Conservation (phyloP, 1,140 invertebrate genomes). For the Olivierus martensii region DNA sequence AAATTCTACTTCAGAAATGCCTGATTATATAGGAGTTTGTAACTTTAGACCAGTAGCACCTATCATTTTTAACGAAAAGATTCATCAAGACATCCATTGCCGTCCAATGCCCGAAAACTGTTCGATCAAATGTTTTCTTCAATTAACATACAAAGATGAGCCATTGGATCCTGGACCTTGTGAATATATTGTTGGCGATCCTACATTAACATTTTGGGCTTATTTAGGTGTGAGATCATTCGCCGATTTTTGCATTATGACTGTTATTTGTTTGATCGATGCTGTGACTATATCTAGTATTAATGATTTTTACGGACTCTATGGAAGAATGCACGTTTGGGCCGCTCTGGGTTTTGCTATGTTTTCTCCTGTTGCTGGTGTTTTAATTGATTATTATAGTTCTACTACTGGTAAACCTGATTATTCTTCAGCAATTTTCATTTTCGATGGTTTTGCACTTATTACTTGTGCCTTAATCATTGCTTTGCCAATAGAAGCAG, state of each 20-base stretch:
- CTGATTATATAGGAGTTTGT: slow-evolving; percentile 11
- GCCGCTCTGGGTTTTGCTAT: slow-evolving; percentile 15
- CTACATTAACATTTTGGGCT: slow-evolving; percentile 16
- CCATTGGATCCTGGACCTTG: slow-evolving; percentile 15
- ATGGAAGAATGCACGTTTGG: slow-evolving; percentile 18
- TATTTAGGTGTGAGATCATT: slow-evolving; percentile 18
- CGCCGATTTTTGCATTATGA: slow-evolving; percentile 18
- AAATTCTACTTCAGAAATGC: background rate
- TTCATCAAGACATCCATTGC: slow-evolving; percentile 17
- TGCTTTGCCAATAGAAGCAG: slow-evolving; percentile 12
- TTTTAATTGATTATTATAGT: slow-evolving; percentile 18
- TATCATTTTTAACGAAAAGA: slow-evolving; percentile 15
- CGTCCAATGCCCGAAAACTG: slow-evolving; percentile 14
- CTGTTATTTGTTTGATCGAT: slow-evolving; percentile 17
- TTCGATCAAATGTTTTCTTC: slow-evolving; percentile 17
- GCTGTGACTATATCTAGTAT: slow-evolving; percentile 17
- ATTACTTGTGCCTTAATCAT: slow-evolving; percentile 16
- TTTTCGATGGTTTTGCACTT: slow-evolving; percentile 18
- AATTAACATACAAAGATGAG: slow-evolving; percentile 5
- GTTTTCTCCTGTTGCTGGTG: slow-evolving; percentile 14
- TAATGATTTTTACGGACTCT: slow-evolving; percentile 19
- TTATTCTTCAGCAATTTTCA: slow-evolving; percentile 16
- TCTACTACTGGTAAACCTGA: slow-evolving; percentile 8
- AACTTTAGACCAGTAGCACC: slow-evolving; percentile 14
- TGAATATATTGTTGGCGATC: slow-evolving; percentile 16